Evolutionary conservation across 2,113 vertebrate species (phyloP).

Genomic region (Seriola rivoliana): DNA sequence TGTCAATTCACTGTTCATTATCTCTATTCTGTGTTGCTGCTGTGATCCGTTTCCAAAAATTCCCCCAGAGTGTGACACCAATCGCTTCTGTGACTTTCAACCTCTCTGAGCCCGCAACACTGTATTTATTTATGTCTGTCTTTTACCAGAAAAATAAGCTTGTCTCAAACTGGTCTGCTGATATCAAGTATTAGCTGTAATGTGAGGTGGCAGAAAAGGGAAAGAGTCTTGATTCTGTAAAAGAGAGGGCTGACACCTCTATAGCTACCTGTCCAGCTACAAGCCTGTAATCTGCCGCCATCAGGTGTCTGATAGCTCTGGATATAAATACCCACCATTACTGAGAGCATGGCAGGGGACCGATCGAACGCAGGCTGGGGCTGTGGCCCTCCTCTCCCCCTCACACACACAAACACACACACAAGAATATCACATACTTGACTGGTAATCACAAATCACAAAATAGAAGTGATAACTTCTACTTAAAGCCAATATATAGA

Average conservation of each 20-base stretch:
- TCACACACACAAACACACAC: slow-evolving; percentile 8
- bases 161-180: slow-evolving; percentile 15
- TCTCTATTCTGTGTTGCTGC: background rate
- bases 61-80: background rate
- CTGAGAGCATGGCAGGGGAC: slow-evolving; percentile 34
- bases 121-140: slow-evolving; percentile 11
- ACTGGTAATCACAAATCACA: slow-evolving; percentile 60
- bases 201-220: slow-evolving; percentile 42
- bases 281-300: slow-evolving; percentile 72
- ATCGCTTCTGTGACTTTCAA: background rate
- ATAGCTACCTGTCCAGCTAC: slow-evolving; percentile 40
- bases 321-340: slow-evolving; percentile 76
- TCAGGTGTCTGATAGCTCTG: slow-evolving; percentile 68
- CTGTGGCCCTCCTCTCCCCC: background rate
- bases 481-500: slow-evolving; percentile 68
- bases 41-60: background rate
- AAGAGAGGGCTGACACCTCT: slow-evolving; percentile 58
- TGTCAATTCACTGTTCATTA: background rate
- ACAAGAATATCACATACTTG: slow-evolving; percentile 42
- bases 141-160: slow-evolving; percentile 6
- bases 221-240: slow-evolving; percentile 53
- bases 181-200: slow-evolving; percentile 55
- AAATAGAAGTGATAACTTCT: slow-evolving; percentile 65
- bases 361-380: slow-evolving; percentile 27
- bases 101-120: background rate